Percentiles rank a stretch among this genome's conserved stretches.
phyloP scores from a whole-genome alignment of 2,797 vertebrate species.

The Psittacula echo region DNA sequence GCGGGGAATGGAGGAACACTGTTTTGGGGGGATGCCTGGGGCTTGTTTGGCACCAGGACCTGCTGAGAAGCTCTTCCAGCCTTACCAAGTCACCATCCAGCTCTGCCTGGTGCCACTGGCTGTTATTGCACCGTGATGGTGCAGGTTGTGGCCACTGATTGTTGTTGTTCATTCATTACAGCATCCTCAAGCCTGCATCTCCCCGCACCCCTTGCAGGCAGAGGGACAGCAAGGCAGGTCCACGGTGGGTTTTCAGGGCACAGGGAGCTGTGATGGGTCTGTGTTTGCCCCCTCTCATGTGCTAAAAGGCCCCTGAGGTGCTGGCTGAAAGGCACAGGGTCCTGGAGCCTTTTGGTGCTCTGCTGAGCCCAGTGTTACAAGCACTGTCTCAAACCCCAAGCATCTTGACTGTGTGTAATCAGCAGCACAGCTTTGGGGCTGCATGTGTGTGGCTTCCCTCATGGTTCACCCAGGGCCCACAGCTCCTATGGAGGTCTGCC shows the following conservation, averaged over 20 bases:
- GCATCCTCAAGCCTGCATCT: background rate
- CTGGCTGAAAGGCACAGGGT: background rate
- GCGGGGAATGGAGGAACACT: background rate
- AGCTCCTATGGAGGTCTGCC: background rate
- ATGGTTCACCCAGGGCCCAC: background rate
- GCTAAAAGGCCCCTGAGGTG: background rate
- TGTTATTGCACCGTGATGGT: background rate
- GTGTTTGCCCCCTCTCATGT: background rate
- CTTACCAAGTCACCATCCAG: background rate
- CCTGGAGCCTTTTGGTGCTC: background rate
- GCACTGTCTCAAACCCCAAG: accelerated
- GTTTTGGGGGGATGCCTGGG: background rate
- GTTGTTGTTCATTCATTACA: background rate
- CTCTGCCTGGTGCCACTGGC: background rate
- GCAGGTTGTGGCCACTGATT: accelerated
- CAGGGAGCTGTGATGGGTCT: background rate
- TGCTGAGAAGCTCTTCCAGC: background rate
- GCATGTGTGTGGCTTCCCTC: accelerated
- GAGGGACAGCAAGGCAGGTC: background rate
- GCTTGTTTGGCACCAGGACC: background rate
- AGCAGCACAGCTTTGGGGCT: background rate
- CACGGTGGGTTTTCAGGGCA: background rate
- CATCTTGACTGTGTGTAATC: accelerated
- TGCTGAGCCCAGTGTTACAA: background rate
- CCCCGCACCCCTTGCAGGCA: background rate